Evolutionary conservation across 2,888 invertebrate species (phyloP).

Genomic region (Coelopa pilipes): DNA sequence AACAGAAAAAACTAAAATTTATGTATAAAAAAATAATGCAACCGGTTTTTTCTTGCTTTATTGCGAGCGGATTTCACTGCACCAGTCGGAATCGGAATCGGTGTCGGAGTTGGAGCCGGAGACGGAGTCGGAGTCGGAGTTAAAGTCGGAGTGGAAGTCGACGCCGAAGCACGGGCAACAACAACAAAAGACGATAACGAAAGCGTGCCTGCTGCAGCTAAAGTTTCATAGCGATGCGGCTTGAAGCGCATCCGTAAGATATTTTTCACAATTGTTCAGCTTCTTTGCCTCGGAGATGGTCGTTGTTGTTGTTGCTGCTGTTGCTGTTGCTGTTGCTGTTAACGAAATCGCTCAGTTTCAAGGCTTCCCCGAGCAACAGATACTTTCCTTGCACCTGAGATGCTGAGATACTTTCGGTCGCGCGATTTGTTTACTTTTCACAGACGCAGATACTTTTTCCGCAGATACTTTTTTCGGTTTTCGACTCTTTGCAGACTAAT

Average conservation of each 20-base stretch:
- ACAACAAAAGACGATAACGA: background rate
- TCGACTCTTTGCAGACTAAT: no score
- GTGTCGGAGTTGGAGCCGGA: no score
- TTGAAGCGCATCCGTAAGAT: conserved; percentile 45
- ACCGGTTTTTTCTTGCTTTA: conserved; percentile 19
- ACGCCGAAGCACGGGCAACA: background rate
- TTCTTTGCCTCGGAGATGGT: background rate
- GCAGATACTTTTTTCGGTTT: no score
- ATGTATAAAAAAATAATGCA: background rate
- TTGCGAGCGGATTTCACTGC: no score
- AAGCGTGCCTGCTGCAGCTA: no score
- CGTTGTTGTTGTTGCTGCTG: conserved; percentile 10
- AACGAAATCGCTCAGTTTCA: conserved; percentile 24
- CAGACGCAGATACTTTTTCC: no score
- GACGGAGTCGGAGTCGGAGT: no score
- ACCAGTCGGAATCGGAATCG: conserved; percentile 9
- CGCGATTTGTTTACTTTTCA: no score
- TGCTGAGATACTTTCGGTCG: no score
- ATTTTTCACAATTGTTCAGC: conserved; percentile 41
- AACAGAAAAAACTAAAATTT: background rate
- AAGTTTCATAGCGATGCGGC: conserved; percentile 30
- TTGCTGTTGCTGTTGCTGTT: background rate
- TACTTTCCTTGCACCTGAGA: no score
- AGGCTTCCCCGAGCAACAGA: conserved; percentile 1
- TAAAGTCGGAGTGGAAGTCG: no score